Evolutionary conservation across 2,888 invertebrate genomes (phyloP).

Genomic region (Litoditis marina): DNA sequence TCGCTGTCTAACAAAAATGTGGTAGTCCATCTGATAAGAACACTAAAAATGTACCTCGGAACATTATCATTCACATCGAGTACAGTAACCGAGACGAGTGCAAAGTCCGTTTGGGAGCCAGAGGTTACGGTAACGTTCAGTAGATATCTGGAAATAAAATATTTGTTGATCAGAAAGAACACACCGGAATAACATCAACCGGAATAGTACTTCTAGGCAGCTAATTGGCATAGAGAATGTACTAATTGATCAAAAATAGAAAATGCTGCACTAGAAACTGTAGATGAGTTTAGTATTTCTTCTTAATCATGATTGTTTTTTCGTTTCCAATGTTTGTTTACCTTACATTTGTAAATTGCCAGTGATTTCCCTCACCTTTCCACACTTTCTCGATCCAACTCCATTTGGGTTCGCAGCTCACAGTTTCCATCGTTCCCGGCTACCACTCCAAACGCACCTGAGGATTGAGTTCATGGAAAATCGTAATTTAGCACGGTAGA

Average conservation of each 20-base stretch:
- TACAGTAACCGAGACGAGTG: slow-evolving; percentile 53
- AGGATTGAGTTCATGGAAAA: too few relatives aligned
- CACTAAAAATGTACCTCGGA: too few relatives aligned
- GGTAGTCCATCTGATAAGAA: too few relatives aligned
- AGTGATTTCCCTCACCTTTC: slow-evolving; percentile 29
- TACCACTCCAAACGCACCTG: slow-evolving; percentile 54
- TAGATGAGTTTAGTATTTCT: background rate
- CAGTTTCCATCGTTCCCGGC: slow-evolving; percentile 55
- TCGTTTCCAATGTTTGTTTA: background rate
- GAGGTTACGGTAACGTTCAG: slow-evolving; percentile 58
- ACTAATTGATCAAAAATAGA: too few relatives aligned
- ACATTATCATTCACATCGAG: slow-evolving; percentile 88
- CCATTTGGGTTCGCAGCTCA: slow-evolving; percentile 56
- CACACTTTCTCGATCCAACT: slow-evolving; percentile 58
- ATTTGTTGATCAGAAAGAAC: background rate
- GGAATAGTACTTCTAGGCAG: too few relatives aligned
- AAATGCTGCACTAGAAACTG: too few relatives aligned
- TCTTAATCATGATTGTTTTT: background rate
- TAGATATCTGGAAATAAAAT: slow-evolving; percentile 44
- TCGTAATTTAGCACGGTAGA: too few relatives aligned
- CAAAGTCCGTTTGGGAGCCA: slow-evolving; percentile 52
- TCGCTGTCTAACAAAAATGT: too few relatives aligned
- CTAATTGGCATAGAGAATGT: too few relatives aligned
- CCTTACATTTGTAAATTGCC: background rate
- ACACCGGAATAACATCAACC: too few relatives aligned